phyloP scores from a whole-genome alignment of 2,113 vertebrate genomes.

The Cyprinus carpio region DNA sequence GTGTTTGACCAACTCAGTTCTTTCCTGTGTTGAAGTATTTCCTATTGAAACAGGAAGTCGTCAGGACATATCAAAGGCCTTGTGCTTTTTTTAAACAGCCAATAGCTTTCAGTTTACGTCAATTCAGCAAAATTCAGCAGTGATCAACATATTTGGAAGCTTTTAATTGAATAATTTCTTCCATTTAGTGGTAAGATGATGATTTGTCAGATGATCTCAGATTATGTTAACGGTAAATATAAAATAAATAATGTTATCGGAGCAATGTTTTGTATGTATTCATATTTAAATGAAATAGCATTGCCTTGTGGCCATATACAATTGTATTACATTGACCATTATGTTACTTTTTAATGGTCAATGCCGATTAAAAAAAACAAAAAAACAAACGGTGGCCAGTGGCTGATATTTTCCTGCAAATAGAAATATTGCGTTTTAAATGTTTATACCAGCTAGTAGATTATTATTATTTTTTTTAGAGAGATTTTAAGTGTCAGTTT shows the following conservation, averaged over 20 bases:
- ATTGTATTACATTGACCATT: too few species aligned
- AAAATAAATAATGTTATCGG: neutral
- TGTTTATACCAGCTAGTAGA: too few species aligned
- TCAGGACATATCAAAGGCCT: neutral
- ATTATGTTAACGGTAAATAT: neutral
- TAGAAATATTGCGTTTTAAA: too few species aligned
- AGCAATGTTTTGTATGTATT: too few species aligned
- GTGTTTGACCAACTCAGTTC: neutral
- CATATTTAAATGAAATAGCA: too few species aligned
- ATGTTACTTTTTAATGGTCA: too few species aligned
- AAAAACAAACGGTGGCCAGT: too few species aligned
- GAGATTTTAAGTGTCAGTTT: too few species aligned
- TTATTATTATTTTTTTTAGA: too few species aligned
- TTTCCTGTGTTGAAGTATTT: conserved; percentile 1
- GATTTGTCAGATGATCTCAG: neutral
- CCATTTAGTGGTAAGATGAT: neutral
- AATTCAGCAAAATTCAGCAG: neutral
- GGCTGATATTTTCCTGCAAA: too few species aligned
- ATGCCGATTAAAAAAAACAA: too few species aligned
- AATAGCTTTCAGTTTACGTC: neutral
- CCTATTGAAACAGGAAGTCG: neutral
- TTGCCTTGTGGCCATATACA: too few species aligned
- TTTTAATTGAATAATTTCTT: neutral
- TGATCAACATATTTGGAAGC: neutral
- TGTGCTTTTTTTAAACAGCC: neutral